A percentile compares a stretch with the other conserved stretches of the same genome.
Evolutionary conservation across 2,113 vertebrate species (phyloP).

Genomic region (Pelecanus crispus): DNA sequence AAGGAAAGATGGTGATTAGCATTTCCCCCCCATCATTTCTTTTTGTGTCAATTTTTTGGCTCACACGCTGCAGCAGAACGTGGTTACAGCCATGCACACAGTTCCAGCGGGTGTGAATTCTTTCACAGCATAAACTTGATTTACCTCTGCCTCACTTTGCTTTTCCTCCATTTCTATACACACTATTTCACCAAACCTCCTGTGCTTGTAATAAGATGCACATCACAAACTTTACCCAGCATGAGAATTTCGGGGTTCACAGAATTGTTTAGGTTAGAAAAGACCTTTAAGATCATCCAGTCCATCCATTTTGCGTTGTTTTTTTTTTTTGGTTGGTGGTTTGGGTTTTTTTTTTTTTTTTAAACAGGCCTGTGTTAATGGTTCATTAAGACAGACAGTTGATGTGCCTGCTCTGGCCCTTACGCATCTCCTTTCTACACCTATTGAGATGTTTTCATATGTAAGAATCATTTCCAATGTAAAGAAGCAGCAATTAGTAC

Average conservation of each 20-base stretch:
- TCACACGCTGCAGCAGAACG: not conserved
- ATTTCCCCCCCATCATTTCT: not conserved
- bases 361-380: not conserved
- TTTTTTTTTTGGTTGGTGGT: not conserved
- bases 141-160: not conserved
- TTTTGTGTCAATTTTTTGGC: slow-evolving; percentile 51
- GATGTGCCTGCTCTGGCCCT: not conserved
- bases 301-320: no score
- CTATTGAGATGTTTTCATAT: not conserved
- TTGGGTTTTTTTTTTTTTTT: not conserved
- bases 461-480: not conserved
- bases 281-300: no score
- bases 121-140: not conserved
- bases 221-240: not conserved
- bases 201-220: not conserved
- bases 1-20: slow-evolving; percentile 52
- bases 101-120: not conserved
- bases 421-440: not conserved
- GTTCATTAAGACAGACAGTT: not conserved
- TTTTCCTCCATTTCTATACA: not conserved
- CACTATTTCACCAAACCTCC: not conserved
- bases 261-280: no score
- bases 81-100: slow-evolving; percentile 15
- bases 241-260: no score
- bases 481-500: slow-evolving; percentile 20